phyloP scores from a whole-genome alignment of 2,888 invertebrate genomes.

The Trissonchulus sp. region DNA sequence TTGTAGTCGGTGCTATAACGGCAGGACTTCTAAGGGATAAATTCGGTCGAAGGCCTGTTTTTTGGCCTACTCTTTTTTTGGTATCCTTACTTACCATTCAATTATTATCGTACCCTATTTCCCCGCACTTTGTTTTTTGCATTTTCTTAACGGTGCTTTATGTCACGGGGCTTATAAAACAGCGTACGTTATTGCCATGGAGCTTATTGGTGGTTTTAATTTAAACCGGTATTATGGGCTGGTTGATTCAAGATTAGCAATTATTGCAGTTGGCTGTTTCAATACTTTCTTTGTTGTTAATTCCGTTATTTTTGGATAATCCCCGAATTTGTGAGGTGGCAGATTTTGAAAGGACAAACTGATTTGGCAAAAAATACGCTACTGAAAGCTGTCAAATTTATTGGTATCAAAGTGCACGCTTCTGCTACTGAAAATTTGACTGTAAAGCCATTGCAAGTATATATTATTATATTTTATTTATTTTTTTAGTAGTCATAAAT shows the following conservation, averaged over 20 bases:
- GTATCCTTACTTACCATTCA: not conserved
- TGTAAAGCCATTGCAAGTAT: too few relatives aligned
- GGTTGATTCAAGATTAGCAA: constrained; percentile 27
- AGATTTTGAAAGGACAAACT: constrained; percentile 4
- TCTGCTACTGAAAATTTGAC: too few relatives aligned
- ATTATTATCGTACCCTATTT: not conserved
- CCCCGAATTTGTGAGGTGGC: constrained; percentile 33
- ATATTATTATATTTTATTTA: too few relatives aligned
- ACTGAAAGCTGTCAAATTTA: constrained; percentile 17
- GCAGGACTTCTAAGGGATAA: not conserved
- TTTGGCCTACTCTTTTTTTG: not conserved
- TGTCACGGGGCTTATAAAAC: not conserved
- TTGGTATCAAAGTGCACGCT: too few relatives aligned
- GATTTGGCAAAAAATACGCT: constrained; percentile 26
- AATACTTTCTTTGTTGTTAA: constrained; percentile 11
- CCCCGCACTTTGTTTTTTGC: not conserved
- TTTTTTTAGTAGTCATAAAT: too few relatives aligned
- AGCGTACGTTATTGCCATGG: not conserved
- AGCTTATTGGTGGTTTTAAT: constrained; percentile 24
- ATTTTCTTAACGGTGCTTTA: not conserved
- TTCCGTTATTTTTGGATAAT: constrained; percentile 27
- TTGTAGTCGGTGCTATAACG: not conserved
- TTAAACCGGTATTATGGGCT: constrained; percentile 27
- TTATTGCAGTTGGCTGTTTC: constrained; percentile 13
- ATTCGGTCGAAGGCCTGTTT: not conserved